Base-by-base conservation (phyloP, 2,797 vertebrate genomes). In the Micropoecilia bifurca region DNA sequence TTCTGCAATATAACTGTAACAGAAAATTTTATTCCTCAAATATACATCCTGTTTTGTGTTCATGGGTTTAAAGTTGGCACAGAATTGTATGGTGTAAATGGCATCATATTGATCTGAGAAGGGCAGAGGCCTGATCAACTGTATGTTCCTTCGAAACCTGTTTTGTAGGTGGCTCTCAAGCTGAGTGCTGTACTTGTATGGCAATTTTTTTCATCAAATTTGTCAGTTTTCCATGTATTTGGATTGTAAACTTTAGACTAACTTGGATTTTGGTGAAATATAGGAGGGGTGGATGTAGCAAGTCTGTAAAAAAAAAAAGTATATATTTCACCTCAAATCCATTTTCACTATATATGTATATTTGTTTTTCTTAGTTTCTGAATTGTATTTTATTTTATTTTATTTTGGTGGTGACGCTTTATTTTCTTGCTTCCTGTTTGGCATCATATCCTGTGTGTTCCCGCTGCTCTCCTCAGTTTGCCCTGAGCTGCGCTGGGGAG, bases 111-210 rank as follows among this genome's bases (percentile, higher is more conserved):
- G 45, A 45, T 45, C 45, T 45, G 45, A 45, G 45, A 45, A 45
- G 55, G 74, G 36, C 50, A 53, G 48, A 79, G 79, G 73, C 53
- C 25, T 83, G 79, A 77, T 84, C 76, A 87, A 63, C 53, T 47
- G 74, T 18, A 30, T 75, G 45, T 66, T 25, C 68, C 71, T 71
- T 55, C 57, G 48, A 57, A 80, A 74, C 78, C 78, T 79, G 59
- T 71, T 71, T 53, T 41, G 55, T 36, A 72, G 77, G 84, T 85
- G 10, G 57, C 80, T 80, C 6, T 46, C n/a, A 28, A 46, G 69
- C 69, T 18, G 69, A 71, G 1, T 6, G 69, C 13, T 30, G 0
- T 71, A 28, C 12, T 71, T 46, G 69, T 71, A 71, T 28, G 4
- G 13, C 25, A 71, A 16, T 25, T 4, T 3, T 71, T n/a, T 45